phyloP scores from a whole-genome alignment of 2,113 vertebrate genomes.

The Marmota monax region DNA sequence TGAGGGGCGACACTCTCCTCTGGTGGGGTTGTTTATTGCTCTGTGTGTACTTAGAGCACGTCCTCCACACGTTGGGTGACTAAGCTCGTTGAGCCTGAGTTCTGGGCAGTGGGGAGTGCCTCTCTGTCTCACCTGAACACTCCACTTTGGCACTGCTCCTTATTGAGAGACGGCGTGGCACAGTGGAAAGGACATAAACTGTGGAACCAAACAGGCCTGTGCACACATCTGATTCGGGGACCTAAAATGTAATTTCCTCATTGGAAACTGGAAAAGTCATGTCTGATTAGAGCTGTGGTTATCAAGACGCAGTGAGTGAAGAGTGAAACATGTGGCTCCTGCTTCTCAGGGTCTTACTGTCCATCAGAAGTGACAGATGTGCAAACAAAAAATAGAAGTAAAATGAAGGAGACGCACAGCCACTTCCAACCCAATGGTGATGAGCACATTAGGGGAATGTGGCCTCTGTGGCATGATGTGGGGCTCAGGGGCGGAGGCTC shows the following conservation, averaged over 20 bases:
- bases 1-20: background rate
- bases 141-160: background rate
- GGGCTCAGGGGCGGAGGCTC: background rate
- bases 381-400: background rate
- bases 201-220: background rate
- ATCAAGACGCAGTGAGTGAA: background rate
- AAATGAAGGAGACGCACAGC: background rate
- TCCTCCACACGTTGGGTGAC: too few relatives aligned
- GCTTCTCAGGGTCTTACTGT: background rate
- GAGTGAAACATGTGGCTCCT: background rate
- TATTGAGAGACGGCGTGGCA: background rate
- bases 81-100: background rate
- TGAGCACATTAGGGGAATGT: background rate
- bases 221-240: background rate
- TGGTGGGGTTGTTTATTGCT: background rate
- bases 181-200: background rate
- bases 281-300: background rate
- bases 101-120: background rate
- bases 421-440: background rate
- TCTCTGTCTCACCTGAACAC: background rate
- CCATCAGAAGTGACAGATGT: background rate
- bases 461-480: background rate
- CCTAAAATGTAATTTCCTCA: background rate
- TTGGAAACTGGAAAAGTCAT: background rate
- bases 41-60: background rate